Evolutionary conservation across 2,888 invertebrate genomes (phyloP).

Genomic region (Maniola hyperantus): DNA sequence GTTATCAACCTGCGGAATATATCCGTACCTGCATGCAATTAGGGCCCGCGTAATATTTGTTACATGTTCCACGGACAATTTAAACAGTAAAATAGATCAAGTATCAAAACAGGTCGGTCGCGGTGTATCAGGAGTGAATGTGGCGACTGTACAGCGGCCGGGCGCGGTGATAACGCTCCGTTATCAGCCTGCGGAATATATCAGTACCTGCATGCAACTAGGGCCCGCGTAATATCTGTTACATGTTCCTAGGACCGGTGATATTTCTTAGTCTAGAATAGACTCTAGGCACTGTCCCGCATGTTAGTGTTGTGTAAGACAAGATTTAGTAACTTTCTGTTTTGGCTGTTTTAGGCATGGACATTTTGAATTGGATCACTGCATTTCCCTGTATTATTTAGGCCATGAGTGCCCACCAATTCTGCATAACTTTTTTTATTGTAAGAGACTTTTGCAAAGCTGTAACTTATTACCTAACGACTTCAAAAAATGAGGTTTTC

Average conservation of each 20-base stretch:
- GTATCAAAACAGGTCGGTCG: slow-evolving; percentile 48
- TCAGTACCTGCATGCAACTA: slow-evolving; percentile 45
- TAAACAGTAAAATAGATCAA: slow-evolving; percentile 31
- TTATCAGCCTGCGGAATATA: slow-evolving; percentile 59
- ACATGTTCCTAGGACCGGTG: slow-evolving; percentile 32
- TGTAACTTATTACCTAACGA: no score
- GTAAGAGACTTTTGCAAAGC: no score
- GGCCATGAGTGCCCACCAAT: not conserved
- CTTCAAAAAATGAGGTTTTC: no score
- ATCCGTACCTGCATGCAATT: slow-evolving; percentile 45
- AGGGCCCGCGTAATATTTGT: slow-evolving; percentile 43
- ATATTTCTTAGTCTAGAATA: slow-evolving; percentile 30
- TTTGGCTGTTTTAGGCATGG: slow-evolving; percentile 9
- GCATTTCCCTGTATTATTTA: slow-evolving; percentile 1
- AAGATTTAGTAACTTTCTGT: slow-evolving; percentile 26
- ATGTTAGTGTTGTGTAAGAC: slow-evolving; percentile 36
- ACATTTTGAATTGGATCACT: slow-evolving; percentile 5
- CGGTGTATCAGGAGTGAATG: slow-evolving; percentile 65
- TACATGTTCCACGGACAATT: slow-evolving; percentile 29
- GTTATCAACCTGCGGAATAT: slow-evolving; percentile 61
- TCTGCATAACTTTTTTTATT: no score
- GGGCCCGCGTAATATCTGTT: slow-evolving; percentile 42
- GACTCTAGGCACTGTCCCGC: slow-evolving; percentile 25
- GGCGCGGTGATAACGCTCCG: slow-evolving; percentile 74
- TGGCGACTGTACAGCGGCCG: slow-evolving; percentile 71